phyloP scores from a whole-genome alignment of 2,113 vertebrate species.

The Barnardius zonarius region DNA sequence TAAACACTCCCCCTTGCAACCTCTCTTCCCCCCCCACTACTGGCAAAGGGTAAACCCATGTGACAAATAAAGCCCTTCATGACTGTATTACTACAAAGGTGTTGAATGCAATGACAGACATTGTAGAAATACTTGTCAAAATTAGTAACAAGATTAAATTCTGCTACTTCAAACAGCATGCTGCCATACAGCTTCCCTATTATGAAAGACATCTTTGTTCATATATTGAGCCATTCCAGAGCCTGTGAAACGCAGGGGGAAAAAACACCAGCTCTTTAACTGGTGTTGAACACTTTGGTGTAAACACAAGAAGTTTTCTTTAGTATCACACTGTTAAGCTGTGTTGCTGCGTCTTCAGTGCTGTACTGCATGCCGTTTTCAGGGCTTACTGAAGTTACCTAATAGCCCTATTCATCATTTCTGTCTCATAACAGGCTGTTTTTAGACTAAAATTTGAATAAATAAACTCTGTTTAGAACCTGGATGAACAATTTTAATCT shows the following conservation, averaged over 20 bases:
- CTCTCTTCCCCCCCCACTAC: not conserved
- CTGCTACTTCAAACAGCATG: not conserved
- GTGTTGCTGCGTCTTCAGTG: not conserved
- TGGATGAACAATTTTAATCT: not conserved
- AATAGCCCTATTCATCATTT: not conserved
- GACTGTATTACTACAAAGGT: not conserved
- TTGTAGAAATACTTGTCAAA: conserved; percentile 32
- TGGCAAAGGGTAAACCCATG: not conserved
- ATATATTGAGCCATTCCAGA: not conserved
- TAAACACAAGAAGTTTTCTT: not conserved
- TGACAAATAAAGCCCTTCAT: not conserved
- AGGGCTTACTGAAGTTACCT: not conserved
- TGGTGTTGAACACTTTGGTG: not conserved
- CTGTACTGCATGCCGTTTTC: not conserved
- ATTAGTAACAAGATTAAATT: conserved; percentile 61
- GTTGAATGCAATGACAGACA: not conserved
- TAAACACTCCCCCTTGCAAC: not conserved
- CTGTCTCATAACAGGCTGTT: not conserved
- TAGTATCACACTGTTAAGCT: not conserved
- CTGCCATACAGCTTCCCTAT: not conserved
- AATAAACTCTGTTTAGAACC: not conserved
- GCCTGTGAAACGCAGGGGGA: not conserved
- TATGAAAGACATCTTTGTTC: not conserved
- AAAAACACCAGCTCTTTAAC: not conserved
- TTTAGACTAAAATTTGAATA: not conserved